A percentile compares a stretch with the other conserved stretches of the same genome.
phyloP scores from a whole-genome alignment of 2,797 vertebrate genomes.

The Sebastes hubbsi region DNA sequence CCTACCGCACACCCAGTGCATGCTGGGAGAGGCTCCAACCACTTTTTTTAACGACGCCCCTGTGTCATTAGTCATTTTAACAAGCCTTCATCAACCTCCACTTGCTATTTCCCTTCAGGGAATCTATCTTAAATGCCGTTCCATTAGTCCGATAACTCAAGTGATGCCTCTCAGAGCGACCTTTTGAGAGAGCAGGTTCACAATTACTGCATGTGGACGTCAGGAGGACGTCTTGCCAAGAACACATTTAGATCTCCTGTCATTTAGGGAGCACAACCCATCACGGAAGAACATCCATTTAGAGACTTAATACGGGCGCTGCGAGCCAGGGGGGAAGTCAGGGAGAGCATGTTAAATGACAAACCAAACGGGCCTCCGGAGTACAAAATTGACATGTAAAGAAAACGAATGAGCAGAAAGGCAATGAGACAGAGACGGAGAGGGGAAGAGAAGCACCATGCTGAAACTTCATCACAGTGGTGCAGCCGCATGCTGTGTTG shows the following conservation, averaged over 20 bases:
- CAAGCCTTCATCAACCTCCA: constrained; percentile 23
- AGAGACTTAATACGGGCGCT: neutral
- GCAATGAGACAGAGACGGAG: neutral
- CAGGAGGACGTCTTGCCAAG: constrained; percentile 10
- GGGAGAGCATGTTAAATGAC: neutral
- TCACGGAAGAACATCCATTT: constrained; percentile 13
- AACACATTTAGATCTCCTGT: constrained; percentile 18
- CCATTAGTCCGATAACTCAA: constrained; percentile 35
- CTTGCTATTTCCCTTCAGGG: neutral
- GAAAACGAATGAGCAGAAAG: neutral
- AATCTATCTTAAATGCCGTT: constrained; percentile 24
- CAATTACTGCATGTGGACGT: neutral
- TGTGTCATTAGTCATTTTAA: constrained; percentile 46
- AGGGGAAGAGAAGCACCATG: neutral
- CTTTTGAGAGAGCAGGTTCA: neutral
- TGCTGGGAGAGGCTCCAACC: neutral
- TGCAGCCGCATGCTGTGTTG: constrained; percentile 50
- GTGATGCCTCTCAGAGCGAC: neutral
- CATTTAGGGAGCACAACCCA: constrained; percentile 7
- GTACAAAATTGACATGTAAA: neutral
- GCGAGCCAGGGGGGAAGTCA: neutral
- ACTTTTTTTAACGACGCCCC: constrained; percentile 8
- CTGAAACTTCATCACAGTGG: neutral
- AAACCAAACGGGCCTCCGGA: neutral
- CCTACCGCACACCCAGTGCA: neutral